These are phyloP conservation scores for Aphidoletes aphidimyza DNA, from an alignment of 2,888 invertebrate genomes.

Conservation along the genomic window DNA sequence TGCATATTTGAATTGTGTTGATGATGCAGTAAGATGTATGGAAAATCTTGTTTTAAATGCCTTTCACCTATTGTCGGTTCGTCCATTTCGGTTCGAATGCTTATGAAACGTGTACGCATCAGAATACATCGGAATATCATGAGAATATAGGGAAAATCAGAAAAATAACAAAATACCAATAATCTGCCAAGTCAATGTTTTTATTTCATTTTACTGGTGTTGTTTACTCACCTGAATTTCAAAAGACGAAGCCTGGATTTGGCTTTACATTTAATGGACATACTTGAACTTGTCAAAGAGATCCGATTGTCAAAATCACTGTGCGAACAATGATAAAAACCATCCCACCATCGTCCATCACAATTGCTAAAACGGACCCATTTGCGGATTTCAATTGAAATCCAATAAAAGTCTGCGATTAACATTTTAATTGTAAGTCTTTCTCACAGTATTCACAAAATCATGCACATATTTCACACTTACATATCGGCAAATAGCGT, in stretches of 20 bases:
- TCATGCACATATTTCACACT: no score
- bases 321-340: neutral
- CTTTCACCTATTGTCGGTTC: neutral
- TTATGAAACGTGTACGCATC: neutral
- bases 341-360: neutral
- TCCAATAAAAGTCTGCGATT: slow-evolving; percentile 10
- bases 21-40: neutral
- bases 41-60: slow-evolving; percentile 45
- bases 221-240: slow-evolving; percentile 55
- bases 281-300: slow-evolving; percentile 55
- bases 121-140: neutral
- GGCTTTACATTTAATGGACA: slow-evolving; percentile 36
- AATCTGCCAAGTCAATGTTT: slow-evolving; percentile 55
- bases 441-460: neutral
- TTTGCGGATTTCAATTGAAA: slow-evolving; percentile 22
- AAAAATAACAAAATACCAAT: slow-evolving; percentile 44
- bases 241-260: slow-evolving; percentile 13
- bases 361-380: slow-evolving; percentile 23
- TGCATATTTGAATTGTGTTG: neutral
- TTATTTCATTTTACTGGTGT: slow-evolving; percentile 54
- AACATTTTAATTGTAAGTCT: slow-evolving; percentile 6
- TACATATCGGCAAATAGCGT: no score
- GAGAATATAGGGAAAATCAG: neutral
- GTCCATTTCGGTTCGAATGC: neutral
- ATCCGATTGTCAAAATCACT: slow-evolving; percentile 32